Conservation (phyloP, 2,888 invertebrate genomes). For the Synanthedon tipuliformis region DNA sequence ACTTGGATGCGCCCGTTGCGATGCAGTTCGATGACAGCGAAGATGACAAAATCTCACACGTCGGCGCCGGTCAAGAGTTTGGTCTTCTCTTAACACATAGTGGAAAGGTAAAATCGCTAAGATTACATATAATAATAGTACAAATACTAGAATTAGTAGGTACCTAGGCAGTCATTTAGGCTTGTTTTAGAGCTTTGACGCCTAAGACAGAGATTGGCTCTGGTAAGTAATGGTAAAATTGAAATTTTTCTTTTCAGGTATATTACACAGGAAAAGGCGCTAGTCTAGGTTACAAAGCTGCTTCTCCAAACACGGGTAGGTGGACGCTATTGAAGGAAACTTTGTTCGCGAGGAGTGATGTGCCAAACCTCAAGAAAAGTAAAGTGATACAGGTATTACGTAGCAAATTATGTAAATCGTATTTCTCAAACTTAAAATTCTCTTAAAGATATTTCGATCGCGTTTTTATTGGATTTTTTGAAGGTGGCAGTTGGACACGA, state of each 20-base stretch:
- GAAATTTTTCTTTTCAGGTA: constrained; percentile 57
- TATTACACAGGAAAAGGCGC: constrained; percentile 89
- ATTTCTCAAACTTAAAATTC: neutral
- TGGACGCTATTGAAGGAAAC: constrained; percentile 74
- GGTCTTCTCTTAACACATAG: constrained; percentile 84
- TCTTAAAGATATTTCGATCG: neutral
- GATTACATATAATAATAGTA: too few relatives aligned
- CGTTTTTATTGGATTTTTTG: neutral
- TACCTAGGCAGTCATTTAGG: too few relatives aligned
- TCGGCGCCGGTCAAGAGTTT: constrained; percentile 92
- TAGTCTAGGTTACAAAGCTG: constrained; percentile 83
- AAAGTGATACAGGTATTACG: constrained; percentile 43
- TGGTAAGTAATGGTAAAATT: too few relatives aligned
- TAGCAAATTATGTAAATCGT: too few relatives aligned
- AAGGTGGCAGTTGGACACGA: constrained; percentile 86
- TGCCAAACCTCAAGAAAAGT: constrained; percentile 39
- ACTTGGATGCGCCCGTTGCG: constrained; percentile 63
- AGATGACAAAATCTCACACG: constrained; percentile 83
- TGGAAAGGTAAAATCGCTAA: constrained; percentile 75
- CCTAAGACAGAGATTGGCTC: too few relatives aligned
- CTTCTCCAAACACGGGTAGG: constrained; percentile 64
- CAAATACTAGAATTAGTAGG: too few relatives aligned
- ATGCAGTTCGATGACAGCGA: constrained; percentile 71
- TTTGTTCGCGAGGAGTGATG: constrained; percentile 43
- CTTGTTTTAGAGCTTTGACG: too few relatives aligned